Evolutionary conservation across 2,888 invertebrate species (phyloP).

Genomic region (Thymelicus sylvestris): DNA sequence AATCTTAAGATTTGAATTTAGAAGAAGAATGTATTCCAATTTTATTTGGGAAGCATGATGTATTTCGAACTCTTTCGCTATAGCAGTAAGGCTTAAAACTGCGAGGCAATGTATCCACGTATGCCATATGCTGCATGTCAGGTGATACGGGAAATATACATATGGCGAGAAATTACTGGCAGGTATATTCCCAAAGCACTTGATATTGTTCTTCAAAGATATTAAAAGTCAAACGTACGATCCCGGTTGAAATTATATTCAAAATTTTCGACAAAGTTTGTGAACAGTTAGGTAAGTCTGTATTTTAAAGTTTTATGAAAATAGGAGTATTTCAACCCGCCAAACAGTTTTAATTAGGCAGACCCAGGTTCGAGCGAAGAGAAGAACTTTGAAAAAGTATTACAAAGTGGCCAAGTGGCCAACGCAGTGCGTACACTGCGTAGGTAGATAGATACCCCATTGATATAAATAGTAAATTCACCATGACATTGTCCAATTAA

Average conservation of each 20-base stretch:
- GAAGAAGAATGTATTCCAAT: conserved; percentile 8
- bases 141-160: not conserved
- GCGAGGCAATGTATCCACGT: not conserved
- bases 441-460: no score
- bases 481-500: no score
- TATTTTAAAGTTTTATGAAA: no score
- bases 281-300: not conserved
- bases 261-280: not conserved
- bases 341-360: no score
- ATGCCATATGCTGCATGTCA: not conserved
- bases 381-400: no score
- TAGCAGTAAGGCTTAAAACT: not conserved
- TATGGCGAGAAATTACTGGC: conserved; percentile 12
- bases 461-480: no score
- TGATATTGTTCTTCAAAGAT: conserved; percentile 8
- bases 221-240: conserved; percentile 7
- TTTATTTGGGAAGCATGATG: not conserved
- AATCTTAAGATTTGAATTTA: conserved; percentile 9
- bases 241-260: not conserved
- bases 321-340: no score
- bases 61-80: not conserved
- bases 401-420: no score
- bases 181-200: conserved; percentile 8
- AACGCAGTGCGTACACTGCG: no score
- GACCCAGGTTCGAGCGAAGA: no score